phyloP scores from a whole-genome alignment of 2,113 vertebrate genomes.

The Toxotes jaculatrix region DNA sequence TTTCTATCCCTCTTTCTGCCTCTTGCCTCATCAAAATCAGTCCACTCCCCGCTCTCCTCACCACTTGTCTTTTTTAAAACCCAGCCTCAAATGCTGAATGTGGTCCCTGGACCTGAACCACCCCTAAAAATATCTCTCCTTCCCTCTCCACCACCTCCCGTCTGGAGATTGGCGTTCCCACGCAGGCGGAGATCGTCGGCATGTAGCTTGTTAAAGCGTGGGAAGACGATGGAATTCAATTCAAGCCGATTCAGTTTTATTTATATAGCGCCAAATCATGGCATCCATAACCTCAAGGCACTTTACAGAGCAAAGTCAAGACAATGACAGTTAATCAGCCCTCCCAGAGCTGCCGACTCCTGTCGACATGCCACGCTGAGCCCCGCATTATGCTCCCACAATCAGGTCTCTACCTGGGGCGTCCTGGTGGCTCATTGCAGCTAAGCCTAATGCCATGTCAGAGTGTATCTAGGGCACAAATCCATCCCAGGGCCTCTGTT shows the following conservation, averaged over 20 bases:
- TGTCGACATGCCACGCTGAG: conserved; percentile 25
- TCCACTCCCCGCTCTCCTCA: neutral
- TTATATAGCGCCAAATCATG: too few species aligned
- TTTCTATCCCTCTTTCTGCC: conserved; percentile 36
- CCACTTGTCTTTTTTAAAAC: conserved; percentile 14
- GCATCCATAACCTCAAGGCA: too few species aligned
- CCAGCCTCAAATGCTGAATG: conserved; percentile 28
- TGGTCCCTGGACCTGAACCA: conserved; percentile 38
- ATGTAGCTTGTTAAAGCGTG: conserved; percentile 70
- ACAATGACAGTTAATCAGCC: conserved; percentile 75
- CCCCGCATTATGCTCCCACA: conserved; percentile 19
- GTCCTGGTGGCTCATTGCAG: neutral
- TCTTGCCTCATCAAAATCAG: conserved; percentile 64
- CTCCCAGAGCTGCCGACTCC: conserved; percentile 36
- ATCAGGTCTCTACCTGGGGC: conserved; percentile 29
- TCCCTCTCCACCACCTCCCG: conserved; percentile 5
- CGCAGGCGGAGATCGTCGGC: conserved; percentile 61
- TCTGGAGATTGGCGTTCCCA: conserved; percentile 42
- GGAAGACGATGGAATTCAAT: conserved; percentile 22
- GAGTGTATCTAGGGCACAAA: conserved; percentile 7
- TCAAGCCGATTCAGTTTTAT: too few species aligned
- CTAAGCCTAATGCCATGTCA: conserved; percentile 20
- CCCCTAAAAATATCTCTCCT: conserved; percentile 55
- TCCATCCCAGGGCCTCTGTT: conserved; percentile 32
- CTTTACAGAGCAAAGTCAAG: too few species aligned